Base-by-base conservation (phyloP, 2,113 vertebrate species). In the Equus przewalskii region DNA sequence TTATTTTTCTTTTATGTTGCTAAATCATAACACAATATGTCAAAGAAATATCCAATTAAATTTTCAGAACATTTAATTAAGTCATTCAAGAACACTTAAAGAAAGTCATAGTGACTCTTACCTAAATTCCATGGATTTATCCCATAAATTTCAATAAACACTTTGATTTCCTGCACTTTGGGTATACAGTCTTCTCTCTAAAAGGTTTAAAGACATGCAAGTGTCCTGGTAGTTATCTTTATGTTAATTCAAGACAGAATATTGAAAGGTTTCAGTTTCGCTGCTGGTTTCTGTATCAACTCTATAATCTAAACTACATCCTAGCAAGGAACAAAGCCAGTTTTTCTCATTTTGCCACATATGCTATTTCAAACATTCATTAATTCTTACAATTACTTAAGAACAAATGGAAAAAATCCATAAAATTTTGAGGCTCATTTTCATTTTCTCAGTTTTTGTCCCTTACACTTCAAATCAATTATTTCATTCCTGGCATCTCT, bases 261-360 rank as follows among this genome's bases (percentile, higher is more conserved):
- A 46, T 13, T 60, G 54, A 76, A 89, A 89, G 2, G 0, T 90
- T 91, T 65, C 73, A 33, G 26, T 33, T 92, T 87, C 30, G 24
- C 21, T 46, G 19, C 96, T 88, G 14, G 30, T 88, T 78, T 91
- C 89, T 79, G 69, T 22, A 26, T 93, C 86, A 84, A 60, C 8
- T 54, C 18, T 44, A 8, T 75, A 76, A 62, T 85, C 83, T 76
- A 79, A 85, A 75, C 16, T 46, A 69, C 56, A 94, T 85, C 24
- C 67, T 94, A 41, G 60, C 88, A 92, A 41, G 24, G 82, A 92
- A 89, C 1, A 76, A 96, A 93, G n/a, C 6, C 26, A 49, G 26
- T 22, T 95, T 97, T 88, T 44, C 78, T 81, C 76, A 90, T 69
- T 90, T 90, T 90, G 54, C 51, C 62, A 44, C 91, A 92, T 14